phyloP scores from a whole-genome alignment of 2,888 invertebrate genomes.

The Sesia apiformis region DNA sequence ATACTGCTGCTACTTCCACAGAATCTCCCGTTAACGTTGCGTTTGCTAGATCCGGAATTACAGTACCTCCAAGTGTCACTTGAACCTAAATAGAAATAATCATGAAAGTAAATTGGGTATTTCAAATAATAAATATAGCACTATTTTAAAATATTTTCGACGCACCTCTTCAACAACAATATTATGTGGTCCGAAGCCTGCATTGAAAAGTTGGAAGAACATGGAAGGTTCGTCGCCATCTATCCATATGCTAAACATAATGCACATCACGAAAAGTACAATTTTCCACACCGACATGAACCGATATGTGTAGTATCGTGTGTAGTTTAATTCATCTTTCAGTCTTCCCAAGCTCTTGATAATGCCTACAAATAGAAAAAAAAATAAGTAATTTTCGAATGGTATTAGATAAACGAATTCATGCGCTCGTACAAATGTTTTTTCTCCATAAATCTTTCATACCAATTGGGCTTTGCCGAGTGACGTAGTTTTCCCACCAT shows the following conservation, averaged over 20 bases:
- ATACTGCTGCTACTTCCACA: constrained; percentile 79
- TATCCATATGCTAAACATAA: constrained; percentile 81
- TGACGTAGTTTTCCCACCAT: constrained; percentile 99
- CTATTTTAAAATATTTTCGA: background rate
- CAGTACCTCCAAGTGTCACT: constrained; percentile 74
- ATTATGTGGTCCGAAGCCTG: constrained; percentile 84
- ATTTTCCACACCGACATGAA: constrained; percentile 96
- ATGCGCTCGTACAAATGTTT: no score
- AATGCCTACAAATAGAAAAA: constrained; percentile 55
- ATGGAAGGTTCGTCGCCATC: constrained; percentile 85
- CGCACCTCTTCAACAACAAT: constrained; percentile 83
- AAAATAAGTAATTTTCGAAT: no score
- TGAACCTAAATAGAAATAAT: constrained; percentile 70
- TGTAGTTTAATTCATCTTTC: constrained; percentile 84
- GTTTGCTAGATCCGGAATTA: constrained; percentile 83
- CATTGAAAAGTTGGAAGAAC: constrained; percentile 83
- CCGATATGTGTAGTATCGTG: constrained; percentile 92
- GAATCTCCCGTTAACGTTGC: constrained; percentile 85
- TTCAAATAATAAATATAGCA: background rate
- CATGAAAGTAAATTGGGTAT: background rate
- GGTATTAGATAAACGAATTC: background rate
- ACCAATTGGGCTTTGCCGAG: constrained; percentile 88
- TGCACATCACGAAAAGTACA: constrained; percentile 81
- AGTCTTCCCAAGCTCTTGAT: constrained; percentile 84
- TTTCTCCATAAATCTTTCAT: constrained; percentile 15